A percentile compares a stretch with the other conserved stretches of the same genome.
Evolutionary conservation across 2,888 invertebrate species (phyloP).

Genomic region (Cheilosia vernalis): DNA sequence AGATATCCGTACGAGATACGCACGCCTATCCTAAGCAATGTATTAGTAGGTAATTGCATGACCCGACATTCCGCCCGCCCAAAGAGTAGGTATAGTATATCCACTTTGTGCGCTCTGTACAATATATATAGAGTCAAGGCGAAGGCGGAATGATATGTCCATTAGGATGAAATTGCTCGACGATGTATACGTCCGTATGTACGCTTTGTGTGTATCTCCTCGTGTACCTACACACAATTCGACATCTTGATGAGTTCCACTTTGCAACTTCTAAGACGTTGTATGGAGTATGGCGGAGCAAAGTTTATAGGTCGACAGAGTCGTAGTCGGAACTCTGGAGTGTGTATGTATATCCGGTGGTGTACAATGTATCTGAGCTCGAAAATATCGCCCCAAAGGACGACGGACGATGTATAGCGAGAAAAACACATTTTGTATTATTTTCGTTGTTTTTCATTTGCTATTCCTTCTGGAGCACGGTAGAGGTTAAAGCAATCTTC

Average conservation of each 20-base stretch:
- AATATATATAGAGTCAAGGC: slow-evolving; percentile 25
- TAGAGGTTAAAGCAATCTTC: slow-evolving; percentile 42
- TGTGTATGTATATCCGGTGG: slow-evolving; percentile 24
- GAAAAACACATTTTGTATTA: slow-evolving; percentile 50
- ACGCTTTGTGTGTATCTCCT: slow-evolving; percentile 16
- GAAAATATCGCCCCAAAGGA: slow-evolving; percentile 63
- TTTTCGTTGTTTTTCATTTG: slow-evolving; percentile 9
- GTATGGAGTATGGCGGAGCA: slow-evolving; percentile 38
- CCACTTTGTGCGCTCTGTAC: slow-evolving; percentile 29
- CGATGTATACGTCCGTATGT: slow-evolving; percentile 30
- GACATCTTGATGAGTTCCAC: slow-evolving; percentile 69
- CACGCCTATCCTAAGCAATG: slow-evolving; percentile 72
- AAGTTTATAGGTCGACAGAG: slow-evolving; percentile 69
- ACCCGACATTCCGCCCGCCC: slow-evolving; percentile 66
- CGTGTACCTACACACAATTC: slow-evolving; percentile 41
- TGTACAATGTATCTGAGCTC: slow-evolving; percentile 67
- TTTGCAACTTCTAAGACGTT: slow-evolving; percentile 63
- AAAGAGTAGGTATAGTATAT: slow-evolving; percentile 48
- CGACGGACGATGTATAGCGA: slow-evolving; percentile 30
- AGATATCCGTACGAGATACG: slow-evolving; percentile 73
- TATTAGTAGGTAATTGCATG: slow-evolving; percentile 75
- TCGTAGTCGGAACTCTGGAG: too few species aligned
- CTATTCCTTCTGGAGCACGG: slow-evolving; percentile 29
- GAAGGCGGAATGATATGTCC: slow-evolving; percentile 71
- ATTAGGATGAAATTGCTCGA: slow-evolving; percentile 73